A percentile compares a stretch with the other conserved stretches of the same genome.
Evolutionary conservation across 2,797 vertebrate species (phyloP).

Genomic region (Australoheros facetus): DNA sequence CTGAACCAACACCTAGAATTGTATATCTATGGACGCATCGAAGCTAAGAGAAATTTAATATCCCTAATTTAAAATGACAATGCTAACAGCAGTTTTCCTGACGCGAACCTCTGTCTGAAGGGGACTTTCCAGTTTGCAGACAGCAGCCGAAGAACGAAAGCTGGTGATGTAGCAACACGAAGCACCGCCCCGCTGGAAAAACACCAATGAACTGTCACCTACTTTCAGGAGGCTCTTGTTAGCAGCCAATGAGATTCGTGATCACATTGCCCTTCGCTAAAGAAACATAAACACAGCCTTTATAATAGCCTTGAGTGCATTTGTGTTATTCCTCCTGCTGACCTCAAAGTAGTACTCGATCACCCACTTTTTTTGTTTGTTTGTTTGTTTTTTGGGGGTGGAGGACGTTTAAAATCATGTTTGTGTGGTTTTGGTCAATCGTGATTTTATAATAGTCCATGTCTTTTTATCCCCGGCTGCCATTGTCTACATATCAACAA

Average conservation of each 20-base stretch:
- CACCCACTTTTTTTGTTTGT: neutral
- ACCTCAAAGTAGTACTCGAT: neutral
- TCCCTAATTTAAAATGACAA: constrained; percentile 18
- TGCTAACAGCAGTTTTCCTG: constrained; percentile 7
- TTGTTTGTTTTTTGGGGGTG: too few species aligned
- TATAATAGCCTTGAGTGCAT: neutral
- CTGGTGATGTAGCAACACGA: constrained; percentile 63
- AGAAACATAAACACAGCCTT: constrained; percentile 64
- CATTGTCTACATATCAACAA: constrained; percentile 16
- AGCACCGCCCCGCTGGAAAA: constrained; percentile 45
- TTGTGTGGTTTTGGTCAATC: neutral
- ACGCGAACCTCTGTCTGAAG: constrained; percentile 44
- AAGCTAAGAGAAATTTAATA: neutral
- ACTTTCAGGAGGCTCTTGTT: constrained; percentile 11
- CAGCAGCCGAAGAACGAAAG: constrained; percentile 62
- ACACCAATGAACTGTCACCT: constrained; percentile 52
- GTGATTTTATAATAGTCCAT: neutral
- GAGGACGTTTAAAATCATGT: fast-evolving
- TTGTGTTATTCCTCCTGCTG: neutral
- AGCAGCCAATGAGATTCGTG: constrained; percentile 57
- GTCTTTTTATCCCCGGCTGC: neutral
- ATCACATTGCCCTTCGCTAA: constrained; percentile 47
- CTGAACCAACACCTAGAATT: neutral
- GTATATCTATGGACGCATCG: neutral
- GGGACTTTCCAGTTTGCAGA: constrained; percentile 73